Conservation (phyloP, 2,888 invertebrate species). For the Phengaris arion region DNA sequence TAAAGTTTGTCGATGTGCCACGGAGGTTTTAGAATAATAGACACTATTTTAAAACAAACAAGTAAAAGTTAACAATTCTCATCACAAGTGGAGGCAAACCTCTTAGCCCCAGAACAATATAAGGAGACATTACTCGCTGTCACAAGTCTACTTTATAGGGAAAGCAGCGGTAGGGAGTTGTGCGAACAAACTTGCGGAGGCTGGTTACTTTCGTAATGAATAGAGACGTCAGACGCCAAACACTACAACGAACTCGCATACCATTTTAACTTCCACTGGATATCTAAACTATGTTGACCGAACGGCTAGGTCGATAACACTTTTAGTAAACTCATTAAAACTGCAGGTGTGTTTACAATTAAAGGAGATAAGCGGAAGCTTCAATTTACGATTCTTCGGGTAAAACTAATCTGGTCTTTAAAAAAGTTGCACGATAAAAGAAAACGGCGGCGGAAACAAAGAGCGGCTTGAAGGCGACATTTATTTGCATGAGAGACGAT, state of each 20-base stretch:
- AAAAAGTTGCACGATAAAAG: conserved; percentile 64
- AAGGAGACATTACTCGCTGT: conserved; percentile 77
- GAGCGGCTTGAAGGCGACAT: conserved; percentile 55
- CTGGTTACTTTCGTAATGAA: conserved; percentile 73
- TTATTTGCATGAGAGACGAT: conserved; percentile 61
- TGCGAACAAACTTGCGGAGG: conserved; percentile 69
- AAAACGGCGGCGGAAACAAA: conserved; percentile 56
- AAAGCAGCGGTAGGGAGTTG: conserved; percentile 69
- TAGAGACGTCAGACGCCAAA: conserved; percentile 71
- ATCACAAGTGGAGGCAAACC: conserved; percentile 71
- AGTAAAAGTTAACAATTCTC: conserved; percentile 74
- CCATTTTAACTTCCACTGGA: conserved; percentile 59
- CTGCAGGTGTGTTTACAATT: conserved; percentile 18
- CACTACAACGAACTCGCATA: conserved; percentile 65
- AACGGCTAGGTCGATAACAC: conserved; percentile 46
- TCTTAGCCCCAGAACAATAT: conserved; percentile 79
- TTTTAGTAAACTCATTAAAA: conserved; percentile 22
- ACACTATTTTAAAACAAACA: conserved; percentile 51
- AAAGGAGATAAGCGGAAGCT: conserved; percentile 30
- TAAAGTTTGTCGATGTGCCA: background rate
- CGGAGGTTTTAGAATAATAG: conserved; percentile 43
- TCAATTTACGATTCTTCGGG: conserved; percentile 59
- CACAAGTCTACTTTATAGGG: conserved; percentile 77
- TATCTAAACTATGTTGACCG: conserved; percentile 58
- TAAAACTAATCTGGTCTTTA: conserved; percentile 62